Evolutionary conservation across 2,113 vertebrate genomes (phyloP), one percentile per base, ranked within the genome.

Genomic region (Leptodactylus fuscus): DNA sequence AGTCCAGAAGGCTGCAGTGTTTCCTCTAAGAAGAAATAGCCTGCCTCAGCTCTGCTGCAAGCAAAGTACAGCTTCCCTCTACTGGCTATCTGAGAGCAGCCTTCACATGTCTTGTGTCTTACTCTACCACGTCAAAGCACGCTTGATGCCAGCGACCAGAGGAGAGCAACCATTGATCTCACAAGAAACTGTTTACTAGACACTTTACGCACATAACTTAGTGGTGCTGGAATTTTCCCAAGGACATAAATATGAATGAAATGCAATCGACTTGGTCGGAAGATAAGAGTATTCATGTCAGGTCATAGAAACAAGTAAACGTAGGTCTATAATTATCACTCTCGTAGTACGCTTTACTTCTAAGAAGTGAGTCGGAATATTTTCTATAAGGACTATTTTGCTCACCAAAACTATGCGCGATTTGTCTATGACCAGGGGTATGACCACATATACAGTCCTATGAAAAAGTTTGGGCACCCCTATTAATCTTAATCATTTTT

Each of bases 1-100:
- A 95, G 94, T 93, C 93, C 93, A 91, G 95, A 94, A 94, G 93
- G 93, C 94, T 96, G 94, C 96, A 95, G 94, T 92, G 91, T 96
- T 96, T 92, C 95, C 93, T 92, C 95, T 92, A 92, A 91, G 92
- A 91, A 93, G 91, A 92, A 87, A 89, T 84, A 83, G 88, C 86
- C 89, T 88, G 90, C 89, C 88, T 89, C 90, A 90, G 86, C 88
- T 89, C 88, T 87, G 85, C 80, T 83, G 73, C 74, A 88, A 87
- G 90, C 92, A 90, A 92, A 92, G 89, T 92, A 92, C 87, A 92
- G 92, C 93, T 94, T 93, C 95, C 95, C 95, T 94, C 94, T 95
- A 90, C 95, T 95, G 94, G 94, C 90, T 90, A 91, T 83, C 89
- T 82, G 38, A 20, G 67, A 51, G 67, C 90, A 93, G 87, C 90